These are phyloP conservation scores for Muscina levida DNA, from an alignment of 2,888 invertebrate genomes.

Conservation along the genomic window DNA sequence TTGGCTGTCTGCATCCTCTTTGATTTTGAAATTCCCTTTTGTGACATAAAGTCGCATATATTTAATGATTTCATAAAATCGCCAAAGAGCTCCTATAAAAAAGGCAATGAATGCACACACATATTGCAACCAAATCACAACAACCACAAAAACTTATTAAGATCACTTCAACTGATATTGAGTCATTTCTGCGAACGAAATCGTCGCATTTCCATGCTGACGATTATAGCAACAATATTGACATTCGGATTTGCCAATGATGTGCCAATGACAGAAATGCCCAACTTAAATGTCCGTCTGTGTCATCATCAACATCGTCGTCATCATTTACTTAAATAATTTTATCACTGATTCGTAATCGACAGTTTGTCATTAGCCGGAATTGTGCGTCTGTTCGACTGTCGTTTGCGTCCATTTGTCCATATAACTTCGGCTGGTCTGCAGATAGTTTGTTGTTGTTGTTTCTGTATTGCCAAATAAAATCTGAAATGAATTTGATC, in stretches of 20 bases:
- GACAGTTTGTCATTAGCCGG: conserved; percentile 43
- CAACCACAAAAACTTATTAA: too few species aligned
- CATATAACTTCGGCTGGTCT: conserved; percentile 1
- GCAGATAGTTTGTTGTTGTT: conserved; percentile 4
- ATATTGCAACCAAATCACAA: too few species aligned
- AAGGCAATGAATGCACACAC: too few species aligned
- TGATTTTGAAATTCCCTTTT: background rate
- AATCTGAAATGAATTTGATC: conserved; percentile 19
- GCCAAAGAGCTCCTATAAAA: too few species aligned
- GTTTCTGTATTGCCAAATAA: conserved; percentile 10
- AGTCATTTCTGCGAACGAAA: conserved; percentile 46
- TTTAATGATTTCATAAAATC: conserved; percentile 26
- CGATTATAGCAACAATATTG: conserved; percentile 24
- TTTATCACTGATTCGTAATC: conserved; percentile 38
- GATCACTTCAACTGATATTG: conserved; percentile 26
- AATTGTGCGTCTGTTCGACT: background rate
- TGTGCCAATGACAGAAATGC: background rate
- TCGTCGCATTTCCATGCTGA: conserved; percentile 15
- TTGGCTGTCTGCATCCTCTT: too few species aligned
- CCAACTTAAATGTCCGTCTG: conserved; percentile 16
- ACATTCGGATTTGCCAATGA: conserved; percentile 17
- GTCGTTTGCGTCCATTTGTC: background rate
- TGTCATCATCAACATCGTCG: conserved; percentile 13
- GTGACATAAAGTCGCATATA: background rate
- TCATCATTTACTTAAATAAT: conserved; percentile 39